A percentile compares a stretch with the other conserved stretches of the same genome.
These are phyloP conservation scores for Gastrophysa polygoni DNA, from an alignment of 2,888 invertebrate species.

Conservation along the genomic window DNA sequence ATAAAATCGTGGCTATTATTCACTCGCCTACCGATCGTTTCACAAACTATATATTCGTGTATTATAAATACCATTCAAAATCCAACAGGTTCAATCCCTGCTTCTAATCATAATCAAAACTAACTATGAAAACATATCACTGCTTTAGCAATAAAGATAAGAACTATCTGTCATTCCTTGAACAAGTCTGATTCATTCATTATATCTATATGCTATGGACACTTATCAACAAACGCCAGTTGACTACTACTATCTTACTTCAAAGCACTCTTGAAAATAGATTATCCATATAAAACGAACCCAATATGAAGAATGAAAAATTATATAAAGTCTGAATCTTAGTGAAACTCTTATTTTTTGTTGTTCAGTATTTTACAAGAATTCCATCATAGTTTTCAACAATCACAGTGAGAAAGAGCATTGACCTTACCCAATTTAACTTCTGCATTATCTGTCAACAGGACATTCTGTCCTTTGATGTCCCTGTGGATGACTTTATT, in stretches of 20 bases:
- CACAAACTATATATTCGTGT: no score
- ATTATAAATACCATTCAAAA: no score
- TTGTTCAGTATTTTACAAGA: no score
- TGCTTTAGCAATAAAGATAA: neutral
- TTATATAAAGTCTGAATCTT: no score
- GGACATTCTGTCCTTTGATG: conserved; percentile 99
- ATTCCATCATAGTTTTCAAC: neutral
- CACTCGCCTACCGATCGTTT: no score
- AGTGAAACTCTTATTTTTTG: no score
- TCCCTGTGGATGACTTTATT: conserved; percentile 99
- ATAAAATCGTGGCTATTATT: no score
- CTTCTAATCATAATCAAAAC: no score
- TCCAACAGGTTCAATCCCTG: no score
- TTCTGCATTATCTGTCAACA: conserved; percentile 99
- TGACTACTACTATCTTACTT: neutral
- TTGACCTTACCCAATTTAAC: conserved; percentile 85
- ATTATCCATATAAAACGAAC: no score
- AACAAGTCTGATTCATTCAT: neutral
- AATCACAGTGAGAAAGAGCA: neutral
- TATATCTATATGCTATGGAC: neutral
- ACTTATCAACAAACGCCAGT: neutral
- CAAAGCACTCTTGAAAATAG: neutral
- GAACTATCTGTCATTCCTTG: neutral
- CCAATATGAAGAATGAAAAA: no score
- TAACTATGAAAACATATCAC: neutral